Base-by-base conservation (phyloP, 1,140 invertebrate species). In the Ptiloglossa arizonensis region DNA sequence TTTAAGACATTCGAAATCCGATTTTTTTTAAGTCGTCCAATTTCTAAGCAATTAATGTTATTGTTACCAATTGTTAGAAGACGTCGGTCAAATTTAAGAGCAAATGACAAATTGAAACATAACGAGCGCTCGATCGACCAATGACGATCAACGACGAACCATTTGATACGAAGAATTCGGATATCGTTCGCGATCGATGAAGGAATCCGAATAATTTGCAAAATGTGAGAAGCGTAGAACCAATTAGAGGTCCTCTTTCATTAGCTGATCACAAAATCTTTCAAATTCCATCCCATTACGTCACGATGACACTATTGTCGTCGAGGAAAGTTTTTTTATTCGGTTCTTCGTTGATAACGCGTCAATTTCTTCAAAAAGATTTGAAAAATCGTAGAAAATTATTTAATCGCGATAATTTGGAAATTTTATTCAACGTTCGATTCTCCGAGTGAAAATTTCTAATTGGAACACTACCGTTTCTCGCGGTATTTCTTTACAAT, bases 231-330 rank as follows among this genome's bases (percentile, higher is more conserved):
- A 44, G 3, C 22, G 1, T 57, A 74, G 38, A 24, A 35, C 22
- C n/a, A 44, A 67, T 74, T 13, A 75, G 41, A 38, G 29, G 6
- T 17, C 50, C 35, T 9, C n/a, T 67, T 74, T 27, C 52, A 32
- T 35, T 75, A 35, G 50, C 2, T 22, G 32, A 38, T 35, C 72
- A 27, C 35, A 8, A 4, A 44, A 60, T 69, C 38, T 69, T 59
- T 24, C 54, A 48, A 38, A 48, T 29, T 29, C 38, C 64, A 41
- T 41, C 38, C 19, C 19, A 32, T 29, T 48, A 24, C 17, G 3
- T 38, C 9, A 11, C 9, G 19, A 24, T 38, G 2, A n/a, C 17
- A 4, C 8, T 27, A 3, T n/a, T 19, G 24, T 29, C 24, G 15
- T 3, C 13, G 4, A 29, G 5, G 4, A 19, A 19, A 32, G 2